Base-by-base conservation (phyloP, 2,113 vertebrate species). In the Archocentrus centrarchus region DNA sequence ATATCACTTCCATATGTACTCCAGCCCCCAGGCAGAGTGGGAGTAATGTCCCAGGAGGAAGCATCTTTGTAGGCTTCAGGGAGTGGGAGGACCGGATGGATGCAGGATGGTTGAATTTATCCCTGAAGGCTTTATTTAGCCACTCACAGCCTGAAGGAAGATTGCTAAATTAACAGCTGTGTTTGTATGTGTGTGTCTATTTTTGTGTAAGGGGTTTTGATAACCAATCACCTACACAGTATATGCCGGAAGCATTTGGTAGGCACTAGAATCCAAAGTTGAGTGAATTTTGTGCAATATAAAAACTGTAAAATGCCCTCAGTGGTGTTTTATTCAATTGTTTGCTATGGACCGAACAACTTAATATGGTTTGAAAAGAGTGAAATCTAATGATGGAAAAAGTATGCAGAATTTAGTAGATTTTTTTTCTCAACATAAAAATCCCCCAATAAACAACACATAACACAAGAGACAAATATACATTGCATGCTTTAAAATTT, bases 41-140 rank as follows among this genome's bases (percentile, higher is more conserved):
- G 90, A 81, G 86, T 60, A 73, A 59, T 11, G n/a, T 91, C 89
- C 88, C 88, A 50, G 59, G 83, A 86, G 90, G 83, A 84, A 55
- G 81, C 30, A 68, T 77, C 73, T 77, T 75, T 32, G 64, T 75
- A 83, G 85, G 77, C 64, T 20, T 66, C 44, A 59, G 22, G 70
- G 58, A 84, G 80, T 77, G 59, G 81, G 82, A 77, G 78, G 57
- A 86, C 75, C 20, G 3, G 37, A 75, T 57, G 78, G 77, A 64
- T 60, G 62, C 59, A 78, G 78, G 53, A 80, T 88, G 91, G 75
- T 61, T 88, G 58, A 73, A 30, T 82, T 88, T 68, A 20, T 80
- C 88, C 80, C 83, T 58, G n/a, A 55, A 82, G 87, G 55, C 57
- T 88, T 88, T 87, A 84, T 85, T 88, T 87, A 84, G 87, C 35